Evolutionary conservation across 2,888 invertebrate genomes (phyloP).

Genomic region (Aradus depressus): DNA sequence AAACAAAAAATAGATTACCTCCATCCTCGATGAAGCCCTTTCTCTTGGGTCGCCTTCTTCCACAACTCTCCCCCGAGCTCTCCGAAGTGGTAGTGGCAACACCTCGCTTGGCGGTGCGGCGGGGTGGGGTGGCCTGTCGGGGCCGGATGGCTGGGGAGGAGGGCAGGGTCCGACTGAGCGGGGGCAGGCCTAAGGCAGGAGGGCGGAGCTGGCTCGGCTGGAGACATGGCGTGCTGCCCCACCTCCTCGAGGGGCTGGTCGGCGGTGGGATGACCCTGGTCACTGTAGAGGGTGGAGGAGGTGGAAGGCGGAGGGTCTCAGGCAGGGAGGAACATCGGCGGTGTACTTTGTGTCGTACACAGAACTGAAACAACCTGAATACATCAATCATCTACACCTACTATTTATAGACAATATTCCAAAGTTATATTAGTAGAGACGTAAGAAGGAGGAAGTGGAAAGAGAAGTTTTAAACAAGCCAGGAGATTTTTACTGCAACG

Average conservation of each 20-base stretch:
- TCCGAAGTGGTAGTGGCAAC: constrained; percentile 1
- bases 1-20: constrained; percentile 32
- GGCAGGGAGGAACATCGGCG: constrained; percentile 47
- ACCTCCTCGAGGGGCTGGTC: background rate
- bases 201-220: background rate
- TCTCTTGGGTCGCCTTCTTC: constrained; percentile 32
- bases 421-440: too few relatives aligned
- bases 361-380: constrained; percentile 12
- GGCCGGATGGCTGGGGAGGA: constrained; percentile 13
- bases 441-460: too few relatives aligned
- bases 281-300: constrained; percentile 8
- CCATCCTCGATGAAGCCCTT: constrained; percentile 50
- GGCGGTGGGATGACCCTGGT: background rate
- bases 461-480: too few relatives aligned
- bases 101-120: constrained; percentile 10
- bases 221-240: constrained; percentile 9
- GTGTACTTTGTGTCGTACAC: constrained; percentile 37
- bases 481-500: too few relatives aligned
- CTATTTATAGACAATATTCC: too few relatives aligned
- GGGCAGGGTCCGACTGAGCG: background rate
- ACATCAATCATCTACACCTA: too few relatives aligned
- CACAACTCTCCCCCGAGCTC: constrained; percentile 8
- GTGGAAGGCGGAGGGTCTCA: constrained; percentile 31
- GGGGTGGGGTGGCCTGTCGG: constrained; percentile 13
- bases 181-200: background rate